phyloP scores from a whole-genome alignment of 92 coral and sea anemone species.

The Phenganax marumi region DNA sequence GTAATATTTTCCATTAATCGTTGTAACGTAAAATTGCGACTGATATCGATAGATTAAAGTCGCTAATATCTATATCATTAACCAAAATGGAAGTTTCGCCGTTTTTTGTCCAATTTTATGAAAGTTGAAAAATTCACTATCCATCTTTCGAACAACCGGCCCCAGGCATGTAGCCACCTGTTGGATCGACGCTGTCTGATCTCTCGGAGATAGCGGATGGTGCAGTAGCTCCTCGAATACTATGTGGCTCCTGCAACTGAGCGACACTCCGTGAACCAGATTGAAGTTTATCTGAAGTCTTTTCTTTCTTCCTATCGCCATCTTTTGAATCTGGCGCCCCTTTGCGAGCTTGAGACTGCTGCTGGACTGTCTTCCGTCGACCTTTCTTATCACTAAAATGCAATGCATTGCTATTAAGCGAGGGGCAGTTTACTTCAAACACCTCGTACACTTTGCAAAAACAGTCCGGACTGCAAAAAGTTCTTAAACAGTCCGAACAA shows the following conservation, averaged over 20 bases:
- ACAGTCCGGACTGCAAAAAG: not conserved
- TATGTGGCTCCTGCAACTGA: conserved; percentile 59
- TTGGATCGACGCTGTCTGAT: conserved; percentile 89
- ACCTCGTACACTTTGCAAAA: not conserved
- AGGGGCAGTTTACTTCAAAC: too few relatives aligned
- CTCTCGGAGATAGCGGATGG: conserved; percentile 96
- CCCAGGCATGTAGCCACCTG: conserved; percentile 67
- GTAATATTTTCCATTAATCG: too few relatives aligned
- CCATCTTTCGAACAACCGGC: too few relatives aligned
- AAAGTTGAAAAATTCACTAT: too few relatives aligned
- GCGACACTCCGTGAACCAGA: conserved; percentile 82
- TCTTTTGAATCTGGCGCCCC: conserved; percentile 69
- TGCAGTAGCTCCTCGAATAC: conserved; percentile 73
- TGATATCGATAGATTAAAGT: too few relatives aligned
- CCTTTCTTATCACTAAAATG: conserved; percentile 71
- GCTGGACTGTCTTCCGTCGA: conserved; percentile 58
- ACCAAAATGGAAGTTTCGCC: too few relatives aligned
- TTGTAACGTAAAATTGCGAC: too few relatives aligned
- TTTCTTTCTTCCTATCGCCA: conserved; percentile 78
- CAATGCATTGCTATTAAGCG: not conserved
- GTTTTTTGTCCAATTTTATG: too few relatives aligned
- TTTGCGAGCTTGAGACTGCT: conserved; percentile 25
- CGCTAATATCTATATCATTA: too few relatives aligned
- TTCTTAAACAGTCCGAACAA: not conserved
- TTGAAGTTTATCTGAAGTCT: conserved; percentile 72